Conservation (phyloP, 1,140 invertebrate species). For the Bombus breviceps region DNA sequence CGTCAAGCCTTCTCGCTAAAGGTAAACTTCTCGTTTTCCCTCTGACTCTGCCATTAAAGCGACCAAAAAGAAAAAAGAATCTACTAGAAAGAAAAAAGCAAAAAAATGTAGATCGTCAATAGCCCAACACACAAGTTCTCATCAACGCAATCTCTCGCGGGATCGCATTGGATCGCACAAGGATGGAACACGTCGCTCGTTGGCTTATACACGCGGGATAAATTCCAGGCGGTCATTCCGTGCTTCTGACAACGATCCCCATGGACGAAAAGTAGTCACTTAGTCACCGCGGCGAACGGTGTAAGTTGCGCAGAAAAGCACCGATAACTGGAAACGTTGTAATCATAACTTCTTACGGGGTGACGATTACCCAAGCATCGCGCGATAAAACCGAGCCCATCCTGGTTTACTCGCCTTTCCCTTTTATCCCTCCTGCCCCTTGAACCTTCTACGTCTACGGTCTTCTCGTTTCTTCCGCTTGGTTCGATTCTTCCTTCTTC, state of each 20-base stretch:
- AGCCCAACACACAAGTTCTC: background rate
- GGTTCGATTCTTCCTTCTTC: background rate
- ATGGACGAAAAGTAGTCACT: slow-evolving; percentile 29
- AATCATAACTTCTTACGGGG: slow-evolving; percentile 39
- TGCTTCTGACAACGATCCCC: slow-evolving; percentile 12
- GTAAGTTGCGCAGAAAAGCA: slow-evolving; percentile 39
- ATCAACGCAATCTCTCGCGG: background rate
- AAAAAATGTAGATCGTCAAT: background rate
- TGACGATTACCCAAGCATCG: slow-evolving; percentile 33
- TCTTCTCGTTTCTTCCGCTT: background rate
- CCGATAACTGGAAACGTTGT: slow-evolving; percentile 39
- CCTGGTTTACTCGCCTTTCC: background rate
- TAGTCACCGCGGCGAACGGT: background rate
- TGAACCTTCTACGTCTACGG: background rate
- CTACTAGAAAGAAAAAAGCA: background rate
- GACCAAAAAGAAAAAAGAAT: too few relatives aligned
- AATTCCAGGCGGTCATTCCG: slow-evolving; percentile 7
- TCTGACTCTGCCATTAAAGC: too few relatives aligned
- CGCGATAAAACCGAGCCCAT: slow-evolving; percentile 32
- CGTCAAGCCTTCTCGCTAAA: too few relatives aligned
- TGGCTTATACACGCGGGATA: slow-evolving; percentile 1
- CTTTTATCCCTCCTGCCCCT: background rate
- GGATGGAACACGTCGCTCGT: slow-evolving; percentile 18
- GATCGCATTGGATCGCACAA: background rate
- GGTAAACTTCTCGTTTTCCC: too few relatives aligned